Evolutionary conservation across 2,888 invertebrate genomes (phyloP), one percentile per base, ranked within the genome.

Genomic region (Cerceris ruficornis): DNA sequence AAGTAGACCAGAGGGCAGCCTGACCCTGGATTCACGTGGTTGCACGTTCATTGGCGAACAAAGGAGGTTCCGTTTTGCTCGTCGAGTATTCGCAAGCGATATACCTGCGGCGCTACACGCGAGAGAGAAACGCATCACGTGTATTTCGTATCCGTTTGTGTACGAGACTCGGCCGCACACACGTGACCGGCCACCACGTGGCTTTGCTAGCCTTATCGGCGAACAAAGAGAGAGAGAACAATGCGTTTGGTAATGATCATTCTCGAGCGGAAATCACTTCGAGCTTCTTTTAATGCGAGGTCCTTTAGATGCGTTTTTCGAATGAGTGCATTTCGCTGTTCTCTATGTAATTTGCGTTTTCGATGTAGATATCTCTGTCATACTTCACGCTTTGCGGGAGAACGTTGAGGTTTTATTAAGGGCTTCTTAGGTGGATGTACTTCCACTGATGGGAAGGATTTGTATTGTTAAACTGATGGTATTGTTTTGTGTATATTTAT

Each of bases 11-110:
- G 69, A 55, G 66, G 69, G 54, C 52, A 57, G 69, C 42, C 65
- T 59, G 80, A 75, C 57, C 70, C 59, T 60, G 60, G 65, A 39
- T 69, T 75, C 69, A 58, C 73, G 68, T 68, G 70, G 58, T 71
- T 60, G 69, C 69, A 41, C 54, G 67, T 62, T 69, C 77, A 76
- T 81, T 67, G 70, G 60, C 65, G 82, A 82, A 82, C 83, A 83
- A 82, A 83, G 76, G 62, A 65, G 68, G 62, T 74, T 79, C 64
- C 75, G 74, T 72, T 75, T 72, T 62, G 76, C 59, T 73, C 58
- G 69, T 50, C 58, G 72, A 68, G 52, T 66, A 74, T 54, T 75
- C 50, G 60, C 72, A 13, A 42, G 50, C 71, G 41, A 69, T 62
- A 42, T 69, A 77, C 43, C 42, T 69, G 52, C 28, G 28, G 15